Percentiles rank a stretch among this genome's conserved stretches.
These are phyloP conservation scores for Hyperoplus immaculatus DNA, from an alignment of 2,797 vertebrate species.

Conservation along the genomic window DNA sequence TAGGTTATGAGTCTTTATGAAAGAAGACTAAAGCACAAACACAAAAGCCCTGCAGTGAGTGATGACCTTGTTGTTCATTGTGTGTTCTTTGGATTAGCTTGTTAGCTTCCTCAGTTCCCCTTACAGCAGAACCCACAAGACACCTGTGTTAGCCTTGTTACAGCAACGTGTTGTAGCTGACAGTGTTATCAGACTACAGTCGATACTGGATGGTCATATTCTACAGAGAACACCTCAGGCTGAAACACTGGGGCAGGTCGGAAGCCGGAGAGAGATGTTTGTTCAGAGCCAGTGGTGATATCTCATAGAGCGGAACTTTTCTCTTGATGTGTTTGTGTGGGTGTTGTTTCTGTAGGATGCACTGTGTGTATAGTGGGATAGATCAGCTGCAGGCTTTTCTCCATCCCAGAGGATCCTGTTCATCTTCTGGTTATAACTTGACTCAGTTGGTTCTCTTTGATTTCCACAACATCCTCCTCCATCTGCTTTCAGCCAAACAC, in stretches of 20 bases:
- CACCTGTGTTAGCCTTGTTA: conserved; percentile 3
- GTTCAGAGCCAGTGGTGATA: neutral
- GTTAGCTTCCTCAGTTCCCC: conserved; percentile 6
- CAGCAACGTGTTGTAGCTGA: neutral
- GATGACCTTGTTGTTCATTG: neutral
- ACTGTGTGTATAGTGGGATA: neutral
- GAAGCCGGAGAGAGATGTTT: neutral
- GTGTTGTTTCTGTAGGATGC: neutral
- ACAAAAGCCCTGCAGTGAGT: neutral
- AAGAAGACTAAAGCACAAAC: neutral
- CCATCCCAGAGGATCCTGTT: no score
- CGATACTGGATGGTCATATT: neutral
- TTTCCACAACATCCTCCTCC: no score
- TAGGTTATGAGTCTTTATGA: neutral
- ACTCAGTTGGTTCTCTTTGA: no score
- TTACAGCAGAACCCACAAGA: neutral
- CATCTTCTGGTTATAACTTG: no score
- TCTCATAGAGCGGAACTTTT: neutral
- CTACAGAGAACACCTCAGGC: conserved; percentile 16
- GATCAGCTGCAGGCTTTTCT: neutral
- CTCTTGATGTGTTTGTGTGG: neutral
- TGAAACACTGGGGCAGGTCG: no score
- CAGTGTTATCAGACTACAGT: conserved; percentile 1
- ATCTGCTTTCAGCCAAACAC: no score
- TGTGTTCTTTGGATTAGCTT: neutral